A percentile compares a stretch with the other conserved stretches of the same genome.
Conservation (phyloP, 2,888 invertebrate genomes). For the Lycaena phlaeas region DNA sequence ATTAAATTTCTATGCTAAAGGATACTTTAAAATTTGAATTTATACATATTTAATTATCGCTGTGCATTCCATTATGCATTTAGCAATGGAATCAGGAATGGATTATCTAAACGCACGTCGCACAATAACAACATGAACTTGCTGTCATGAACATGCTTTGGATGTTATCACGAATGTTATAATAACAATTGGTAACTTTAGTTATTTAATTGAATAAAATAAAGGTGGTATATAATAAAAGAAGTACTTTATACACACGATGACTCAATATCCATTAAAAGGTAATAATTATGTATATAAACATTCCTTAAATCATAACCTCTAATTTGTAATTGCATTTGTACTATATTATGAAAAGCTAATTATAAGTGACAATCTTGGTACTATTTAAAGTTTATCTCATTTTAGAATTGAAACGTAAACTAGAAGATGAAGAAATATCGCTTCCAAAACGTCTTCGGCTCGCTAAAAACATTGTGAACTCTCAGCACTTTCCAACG, state of each 20-base stretch:
- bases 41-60: too few species aligned
- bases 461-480: conserved; percentile 66
- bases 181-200: background rate
- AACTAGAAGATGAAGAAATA: conserved; percentile 46
- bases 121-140: background rate
- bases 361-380: background rate
- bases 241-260: conserved; percentile 17
- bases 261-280: conserved; percentile 52
- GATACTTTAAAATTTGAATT: too few species aligned
- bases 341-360: background rate
- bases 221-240: background rate
- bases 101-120: too few species aligned
- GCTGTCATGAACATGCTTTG: background rate
- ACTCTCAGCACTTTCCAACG: conserved; percentile 56
- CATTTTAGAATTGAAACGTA: conserved; percentile 63
- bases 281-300: conserved; percentile 29
- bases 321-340: background rate
- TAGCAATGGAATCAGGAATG: too few species aligned
- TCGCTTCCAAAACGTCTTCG: conserved; percentile 66
- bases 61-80: too few species aligned
- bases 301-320: background rate
- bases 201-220: background rate
- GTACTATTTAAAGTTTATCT: too few species aligned
- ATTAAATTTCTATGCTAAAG: too few species aligned
- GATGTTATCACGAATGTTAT: background rate